Evolutionary conservation across 2,888 invertebrate genomes (phyloP), one percentile per base, ranked within the genome.

Genomic region (Colostygia pectinataria): DNA sequence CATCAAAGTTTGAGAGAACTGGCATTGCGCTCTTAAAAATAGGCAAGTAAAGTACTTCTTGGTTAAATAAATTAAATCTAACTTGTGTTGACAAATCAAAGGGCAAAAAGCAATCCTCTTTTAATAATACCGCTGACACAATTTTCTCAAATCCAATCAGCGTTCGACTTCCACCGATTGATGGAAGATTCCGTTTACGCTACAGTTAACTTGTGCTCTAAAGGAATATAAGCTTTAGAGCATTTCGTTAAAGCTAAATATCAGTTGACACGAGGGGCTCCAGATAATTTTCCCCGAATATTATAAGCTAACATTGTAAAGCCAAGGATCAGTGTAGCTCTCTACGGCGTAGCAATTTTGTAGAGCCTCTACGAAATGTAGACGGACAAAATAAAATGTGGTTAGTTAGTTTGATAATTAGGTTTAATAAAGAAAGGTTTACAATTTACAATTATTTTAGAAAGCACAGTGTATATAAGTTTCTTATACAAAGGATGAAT

Each of bases 281-380:
- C 5, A 15, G n/a, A 9, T 43, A 27, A 34, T 28, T 34, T 34
- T 18, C 15, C 18, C 8, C 18, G 20, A 27, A 20, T 10, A 12
- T 15, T 24, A 14, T 42, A 12, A 27, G 32, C 33, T 32, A 42
- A 34, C 27, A 42, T 32, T 18, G 31, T 24, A 4, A n/a, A 25
- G 25, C 25, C 2, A 9, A 33, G 13, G 20, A 36, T 28, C 13
- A 15, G 27, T 27, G 41, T 33, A 33, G 33, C 36, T 6, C 24
- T 23, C 42, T 42, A 42, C 42, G 42, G 12, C 34, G 34, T 42
- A 42, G 42, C 34, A 6, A 34, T 34, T 6, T 25, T 28, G 34
- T 40, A 43, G 43, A 33, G 24, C 12, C 4, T 41, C 41, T 14
- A 25, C 12, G 27, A 9, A 20, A 2, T 27, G 18, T 18, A 18